A percentile compares a stretch with the other conserved stretches of the same genome.
Evolutionary conservation across 2,797 vertebrate species (phyloP).

Genomic region (Catostomus latipinnis): DNA sequence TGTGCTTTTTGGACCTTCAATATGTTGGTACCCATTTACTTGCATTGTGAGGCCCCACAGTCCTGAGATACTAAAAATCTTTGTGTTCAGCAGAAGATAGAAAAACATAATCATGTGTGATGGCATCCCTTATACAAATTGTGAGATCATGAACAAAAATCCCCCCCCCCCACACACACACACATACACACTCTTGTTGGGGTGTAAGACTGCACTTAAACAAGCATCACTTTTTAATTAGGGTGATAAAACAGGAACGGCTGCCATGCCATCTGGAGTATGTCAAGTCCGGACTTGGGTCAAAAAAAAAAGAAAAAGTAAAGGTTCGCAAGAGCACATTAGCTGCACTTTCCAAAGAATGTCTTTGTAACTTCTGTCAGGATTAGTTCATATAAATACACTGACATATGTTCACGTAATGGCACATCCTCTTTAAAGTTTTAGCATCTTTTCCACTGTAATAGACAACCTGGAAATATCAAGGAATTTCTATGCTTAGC

Average conservation of each 20-base stretch:
- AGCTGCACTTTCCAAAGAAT: neutral
- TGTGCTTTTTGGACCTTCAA: too few relatives aligned
- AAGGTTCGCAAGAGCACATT: neutral
- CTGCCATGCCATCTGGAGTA: constrained; percentile 69
- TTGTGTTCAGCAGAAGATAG: too few relatives aligned
- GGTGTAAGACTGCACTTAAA: constrained; percentile 59
- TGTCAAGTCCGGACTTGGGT: constrained; percentile 63
- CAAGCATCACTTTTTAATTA: constrained; percentile 73
- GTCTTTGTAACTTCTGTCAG: neutral
- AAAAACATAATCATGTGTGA: too few relatives aligned
- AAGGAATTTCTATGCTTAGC: too few relatives aligned
- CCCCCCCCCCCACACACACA: too few relatives aligned
- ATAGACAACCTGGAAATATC: neutral
- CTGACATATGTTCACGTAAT: constrained; percentile 5
- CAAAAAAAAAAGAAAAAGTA: constrained; percentile 8
- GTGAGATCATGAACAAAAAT: too few relatives aligned
- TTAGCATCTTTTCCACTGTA: neutral
- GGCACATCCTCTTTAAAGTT: neutral
- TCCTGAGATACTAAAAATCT: too few relatives aligned
- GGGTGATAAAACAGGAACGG: constrained; percentile 75
- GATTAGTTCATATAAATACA: constrained; percentile 1
- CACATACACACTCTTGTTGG: neutral
- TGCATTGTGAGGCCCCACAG: too few relatives aligned
- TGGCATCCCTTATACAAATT: too few relatives aligned
- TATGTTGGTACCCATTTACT: too few relatives aligned